Evolutionary conservation across 2,888 invertebrate species (phyloP).

Genomic region (Rambutsinella grinnellia): DNA sequence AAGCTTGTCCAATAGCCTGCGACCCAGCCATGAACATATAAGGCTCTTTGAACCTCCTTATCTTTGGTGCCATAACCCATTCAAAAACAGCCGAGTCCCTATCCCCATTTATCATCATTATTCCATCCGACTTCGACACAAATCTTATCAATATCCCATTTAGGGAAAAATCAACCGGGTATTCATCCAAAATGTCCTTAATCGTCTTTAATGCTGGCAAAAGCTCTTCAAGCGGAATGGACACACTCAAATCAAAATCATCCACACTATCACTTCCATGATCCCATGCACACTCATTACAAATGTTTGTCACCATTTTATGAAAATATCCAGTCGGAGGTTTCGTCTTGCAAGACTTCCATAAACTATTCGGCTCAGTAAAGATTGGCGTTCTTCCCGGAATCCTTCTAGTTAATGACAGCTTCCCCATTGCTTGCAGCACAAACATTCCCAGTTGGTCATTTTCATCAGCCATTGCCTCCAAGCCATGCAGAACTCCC

Average conservation of each 20-base stretch:
- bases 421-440: constrained; percentile 20
- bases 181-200: constrained; percentile 1
- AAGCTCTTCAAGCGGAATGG: constrained; percentile 2
- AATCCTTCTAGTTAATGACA: constrained; percentile 25
- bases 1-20: constrained; percentile 13
- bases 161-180: constrained; percentile 6
- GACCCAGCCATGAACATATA: background rate
- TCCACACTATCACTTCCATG: background rate
- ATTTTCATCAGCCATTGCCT: background rate
- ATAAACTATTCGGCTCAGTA: constrained; percentile 19
- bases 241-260: background rate
- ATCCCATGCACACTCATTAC: constrained; percentile 14
- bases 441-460: constrained; percentile 19
- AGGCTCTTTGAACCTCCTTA: no score
- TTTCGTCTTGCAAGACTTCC: constrained; percentile 33
- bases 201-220: constrained; percentile 3
- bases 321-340: constrained; percentile 40
- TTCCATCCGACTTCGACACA: background rate
- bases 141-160: constrained; percentile 17
- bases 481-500: background rate
- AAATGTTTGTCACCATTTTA: constrained; percentile 16
- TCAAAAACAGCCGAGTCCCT: background rate
- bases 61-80: background rate
- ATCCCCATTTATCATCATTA: constrained; percentile 2
- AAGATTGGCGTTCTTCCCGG: constrained; percentile 35